phyloP scores from a whole-genome alignment of 2,797 vertebrate genomes.

The Sebastes cheni region DNA sequence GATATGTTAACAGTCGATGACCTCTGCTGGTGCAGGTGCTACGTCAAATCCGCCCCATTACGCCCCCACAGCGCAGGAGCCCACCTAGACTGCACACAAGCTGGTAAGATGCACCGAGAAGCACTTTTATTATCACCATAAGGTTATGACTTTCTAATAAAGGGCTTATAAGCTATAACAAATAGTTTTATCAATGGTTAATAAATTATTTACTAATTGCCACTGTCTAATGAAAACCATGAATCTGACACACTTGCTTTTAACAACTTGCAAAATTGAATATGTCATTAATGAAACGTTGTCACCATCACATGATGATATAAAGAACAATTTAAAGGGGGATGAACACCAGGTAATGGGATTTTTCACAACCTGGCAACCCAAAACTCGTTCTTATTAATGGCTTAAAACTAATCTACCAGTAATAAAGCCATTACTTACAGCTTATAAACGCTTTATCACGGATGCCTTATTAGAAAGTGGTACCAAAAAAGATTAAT shows the following conservation, averaged over 20 bases:
- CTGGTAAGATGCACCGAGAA: slow-evolving; percentile 75
- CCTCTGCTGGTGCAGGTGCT: slow-evolving; percentile 88
- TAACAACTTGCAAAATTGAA: neutral
- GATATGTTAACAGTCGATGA: slow-evolving; percentile 87
- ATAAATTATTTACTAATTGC: neutral
- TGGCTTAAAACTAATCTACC: neutral
- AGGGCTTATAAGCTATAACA: neutral
- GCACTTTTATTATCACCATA: slow-evolving; percentile 15
- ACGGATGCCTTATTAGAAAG: neutral
- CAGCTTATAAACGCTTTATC: neutral
- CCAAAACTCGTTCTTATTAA: neutral
- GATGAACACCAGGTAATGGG: neutral
- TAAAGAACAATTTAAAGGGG: neutral
- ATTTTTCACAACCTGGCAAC: neutral
- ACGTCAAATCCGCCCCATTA: slow-evolving; percentile 83
- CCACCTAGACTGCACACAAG: slow-evolving; percentile 82
- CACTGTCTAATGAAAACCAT: neutral
- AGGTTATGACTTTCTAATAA: neutral
- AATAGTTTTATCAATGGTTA: neutral
- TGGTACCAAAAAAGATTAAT: neutral
- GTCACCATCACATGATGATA: neutral
- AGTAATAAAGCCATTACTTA: neutral
- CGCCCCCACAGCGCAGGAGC: slow-evolving; percentile 82
- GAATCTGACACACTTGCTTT: neutral
- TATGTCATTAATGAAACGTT: neutral